Conservation (phyloP, 2,888 invertebrate species). For the Neoscelio sp. region DNA sequence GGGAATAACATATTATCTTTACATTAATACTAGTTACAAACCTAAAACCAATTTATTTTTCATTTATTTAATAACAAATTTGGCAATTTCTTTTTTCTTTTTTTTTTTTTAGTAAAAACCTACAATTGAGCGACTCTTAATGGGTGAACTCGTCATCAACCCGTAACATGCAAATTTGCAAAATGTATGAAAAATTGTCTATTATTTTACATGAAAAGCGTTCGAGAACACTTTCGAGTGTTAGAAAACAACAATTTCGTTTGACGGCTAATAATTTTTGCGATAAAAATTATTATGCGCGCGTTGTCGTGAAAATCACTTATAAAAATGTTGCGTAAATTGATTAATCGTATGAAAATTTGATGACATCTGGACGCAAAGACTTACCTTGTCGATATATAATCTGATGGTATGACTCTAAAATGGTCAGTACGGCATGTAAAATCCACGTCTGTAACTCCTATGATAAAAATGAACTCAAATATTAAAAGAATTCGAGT, state of each 20-base stretch:
- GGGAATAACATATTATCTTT: no score
- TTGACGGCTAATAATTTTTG: no score
- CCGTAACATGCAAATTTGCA: conserved; percentile 34
- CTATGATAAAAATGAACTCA: conserved; percentile 79
- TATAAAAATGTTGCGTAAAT: conserved; percentile 12
- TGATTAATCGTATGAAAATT: conserved; percentile 18
- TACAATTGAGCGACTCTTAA: conserved; percentile 30
- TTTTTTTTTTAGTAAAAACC: conserved; percentile 26
- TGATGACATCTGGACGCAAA: conserved; percentile 44
- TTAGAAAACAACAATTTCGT: no score
- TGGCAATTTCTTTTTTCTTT: conserved; percentile 12
- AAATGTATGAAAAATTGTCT: conserved; percentile 15
- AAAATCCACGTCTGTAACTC: conserved; percentile 89
- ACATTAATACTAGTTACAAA: no score
- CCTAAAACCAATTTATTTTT: no score
- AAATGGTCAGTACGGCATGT: conserved; percentile 87
- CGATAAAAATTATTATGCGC: neutral
- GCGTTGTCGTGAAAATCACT: conserved; percentile 8
- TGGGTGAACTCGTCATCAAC: conserved; percentile 10
- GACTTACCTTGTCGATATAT: conserved; percentile 53
- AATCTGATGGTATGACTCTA: conserved; percentile 68
- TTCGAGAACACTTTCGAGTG: neutral
- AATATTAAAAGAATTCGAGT: conserved; percentile 42
- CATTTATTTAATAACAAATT: conserved; percentile 31
- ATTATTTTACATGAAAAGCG: conserved; percentile 10